Evolutionary conservation across 1,140 invertebrate species (phyloP), one percentile per base, ranked within the genome.

Genomic region (Neodiprion virginianus): DNA sequence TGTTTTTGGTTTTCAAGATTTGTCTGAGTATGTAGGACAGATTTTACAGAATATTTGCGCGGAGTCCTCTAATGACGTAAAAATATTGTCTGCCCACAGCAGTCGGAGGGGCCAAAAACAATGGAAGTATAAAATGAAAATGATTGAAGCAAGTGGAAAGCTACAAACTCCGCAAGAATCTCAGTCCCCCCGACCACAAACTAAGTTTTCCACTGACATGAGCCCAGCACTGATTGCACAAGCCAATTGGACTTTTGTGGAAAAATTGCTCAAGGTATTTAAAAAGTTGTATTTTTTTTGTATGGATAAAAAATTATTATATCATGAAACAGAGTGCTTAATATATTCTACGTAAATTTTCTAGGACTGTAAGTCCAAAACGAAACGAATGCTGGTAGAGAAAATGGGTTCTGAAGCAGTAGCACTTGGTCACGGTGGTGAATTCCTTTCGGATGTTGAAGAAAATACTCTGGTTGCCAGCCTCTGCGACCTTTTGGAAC

Each of bases 381-480:
- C 98, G 1, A 99, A 99, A 89, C 90, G 97, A 82, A 99, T 99
- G 96, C 87, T 99, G 48, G 93, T 99, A 0, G 97, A 98, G 80
- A 99, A 99, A 90, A 96, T 99, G 94, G 97, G 97, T 1, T 96
- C 96, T 11, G 98, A 99, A 90, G 96, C 96, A 1, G 93, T 96
- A 5, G 95, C 96, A 72, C 86, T 97, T 67, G 91, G 96, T 82
- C 89, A 95, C 89, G 86, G 94, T 85, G 89, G 92, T 82, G 87
- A 92, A 90, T 90, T 89, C 82, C 48, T 92, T 77, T 76, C 89
- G 8, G 89, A 88, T 69, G 89, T 92, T 67, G 98, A 99, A 89
- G 98, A 99, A 86, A 99, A 98, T 83, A 99, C 98, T 1, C 90
- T 99, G 72, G 98, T 99, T 9, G 97, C 97, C 12, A 96, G 96